phyloP scores from a whole-genome alignment of 2,888 invertebrate genomes.

The Athripsodes cinereus region DNA sequence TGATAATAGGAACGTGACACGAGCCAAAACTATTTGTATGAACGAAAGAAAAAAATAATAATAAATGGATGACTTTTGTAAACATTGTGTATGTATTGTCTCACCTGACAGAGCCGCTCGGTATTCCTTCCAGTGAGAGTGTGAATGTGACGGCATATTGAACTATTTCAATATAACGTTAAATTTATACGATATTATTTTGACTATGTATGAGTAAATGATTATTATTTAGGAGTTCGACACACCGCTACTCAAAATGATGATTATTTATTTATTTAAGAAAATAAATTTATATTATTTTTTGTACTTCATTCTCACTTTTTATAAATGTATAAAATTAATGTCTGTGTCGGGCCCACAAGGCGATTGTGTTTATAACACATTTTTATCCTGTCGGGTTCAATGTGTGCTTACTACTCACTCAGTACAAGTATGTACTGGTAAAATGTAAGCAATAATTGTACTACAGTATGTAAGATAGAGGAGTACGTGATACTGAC shows the following conservation, averaged over 20 bases:
- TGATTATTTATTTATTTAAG: background rate
- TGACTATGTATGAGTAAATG: background rate
- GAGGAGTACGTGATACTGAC: too few species aligned
- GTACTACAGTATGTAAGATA: too few species aligned
- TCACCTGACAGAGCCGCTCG: conserved; percentile 51
- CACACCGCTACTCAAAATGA: background rate
- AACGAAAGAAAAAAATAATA: too few species aligned
- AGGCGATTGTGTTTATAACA: background rate
- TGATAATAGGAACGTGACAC: too few species aligned
- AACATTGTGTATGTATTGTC: too few species aligned
- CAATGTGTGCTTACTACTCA: too few species aligned
- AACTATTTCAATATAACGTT: conserved; percentile 8
- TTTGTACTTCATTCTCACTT: conserved; percentile 13
- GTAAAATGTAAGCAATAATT: too few species aligned
- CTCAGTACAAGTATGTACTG: too few species aligned
- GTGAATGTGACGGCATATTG: conserved; percentile 22
- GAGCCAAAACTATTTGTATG: too few species aligned
- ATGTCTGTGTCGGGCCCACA: background rate
- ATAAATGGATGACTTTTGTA: too few species aligned
- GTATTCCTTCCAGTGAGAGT: conserved; percentile 50
- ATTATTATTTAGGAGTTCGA: background rate
- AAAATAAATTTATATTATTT: conserved; percentile 17
- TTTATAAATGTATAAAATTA: background rate
- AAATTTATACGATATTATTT: background rate
- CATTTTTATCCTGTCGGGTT: background rate